Evolutionary conservation across 1,140 invertebrate genomes (phyloP), one percentile per base, ranked within the genome.

Genomic region (Oryctes rhinoceros): DNA sequence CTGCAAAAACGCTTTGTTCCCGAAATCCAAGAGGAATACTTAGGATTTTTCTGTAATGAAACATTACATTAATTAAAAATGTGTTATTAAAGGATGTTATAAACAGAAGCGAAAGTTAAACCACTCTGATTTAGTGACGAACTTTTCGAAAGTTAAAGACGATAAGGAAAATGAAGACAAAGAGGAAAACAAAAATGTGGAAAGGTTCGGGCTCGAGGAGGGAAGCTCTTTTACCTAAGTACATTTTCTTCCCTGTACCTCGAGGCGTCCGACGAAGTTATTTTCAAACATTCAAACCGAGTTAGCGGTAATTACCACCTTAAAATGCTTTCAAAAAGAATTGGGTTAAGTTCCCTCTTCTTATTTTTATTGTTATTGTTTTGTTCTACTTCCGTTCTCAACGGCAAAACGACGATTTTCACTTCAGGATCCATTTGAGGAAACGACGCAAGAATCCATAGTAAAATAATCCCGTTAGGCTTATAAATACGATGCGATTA

Each of bases 221-320:
- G 18, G 65, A 37, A 59, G n/a, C 53, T 59, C 15, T 15, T 59
- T 59, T 24, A 13, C 65, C 35, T 71, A 71, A 71, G 65, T 71
- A 71, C 24, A 71, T 71, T 71, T 71, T 71, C 65, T 35, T 71
- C 65, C 35, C 9, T 24, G 20, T 71, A 71, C 35, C 65, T 71
- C 65, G 24, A 71, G 65, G 65, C 65, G 65, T 71, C 24, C 10
- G 65, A 37, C 65, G 65, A 71, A 71, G 65, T 71, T 71, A 37
- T 37, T 37, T 24, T 71, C 65, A 71, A 71, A 37, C 35, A 35
- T 71, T 71, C 20, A 71, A 71, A 37, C 65, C 65, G 20, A 71
- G 65, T 71, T 71, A 71, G 65, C 65, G 65, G 65, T 71, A 71
- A 71, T 71, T 71, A 71, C 65, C 65, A 71, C 24, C 65, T 71